Base-by-base conservation (phyloP, 2,888 invertebrate species). In the Sicus ferrugineus region DNA sequence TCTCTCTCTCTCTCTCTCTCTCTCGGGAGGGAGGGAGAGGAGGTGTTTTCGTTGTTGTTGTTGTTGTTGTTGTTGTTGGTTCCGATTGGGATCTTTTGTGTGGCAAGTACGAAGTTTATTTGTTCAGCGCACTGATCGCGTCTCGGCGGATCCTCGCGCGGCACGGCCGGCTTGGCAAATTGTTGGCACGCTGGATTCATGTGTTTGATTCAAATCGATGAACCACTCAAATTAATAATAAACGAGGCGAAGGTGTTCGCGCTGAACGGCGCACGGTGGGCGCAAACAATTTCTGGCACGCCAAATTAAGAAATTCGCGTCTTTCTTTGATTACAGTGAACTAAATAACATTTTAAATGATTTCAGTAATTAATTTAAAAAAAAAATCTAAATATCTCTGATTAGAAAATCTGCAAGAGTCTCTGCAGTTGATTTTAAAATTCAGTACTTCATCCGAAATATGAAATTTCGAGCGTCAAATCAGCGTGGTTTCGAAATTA, bases 151-250 rank as follows among this genome's bases (percentile, higher is more conserved):
- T 23, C 31, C 34, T 5, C n/a, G 23, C 28, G 28, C 28, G 58
- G 21, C 46, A 30, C 30, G 38, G 68, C 31, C 16, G 5, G 59
- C 21, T 21, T 56, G 67, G 70, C 54, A 62, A 66, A 70, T 67
- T 67, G 62, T 52, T 56, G 54, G 52, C 54, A 46, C 61, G 21
- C n/a, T 54, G 38, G 62, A 61, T 54, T 61, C 38, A 62, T 61
- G 26, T 38, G 16, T 38, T 54, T 6, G 61, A 61, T 52, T 52
- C 31, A 54, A 34, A 68, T 74, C 74, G 72, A 70, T 67, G 73
- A 72, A 73, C 73, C 72, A 72, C 73, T 74, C 73, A 73, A 75
- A 75, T 75, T 74, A 75, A 75, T 75, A 74, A 73, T 67, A 72
- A 70, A 71, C 28, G 14, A 46, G 14, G 6, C 28, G 19, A 46